A percentile compares a stretch with the other conserved stretches of the same genome.
These are phyloP conservation scores for Tetranychus cinnabarinus DNA, from an alignment of 1,140 invertebrate genomes.

Conservation along the genomic window DNA sequence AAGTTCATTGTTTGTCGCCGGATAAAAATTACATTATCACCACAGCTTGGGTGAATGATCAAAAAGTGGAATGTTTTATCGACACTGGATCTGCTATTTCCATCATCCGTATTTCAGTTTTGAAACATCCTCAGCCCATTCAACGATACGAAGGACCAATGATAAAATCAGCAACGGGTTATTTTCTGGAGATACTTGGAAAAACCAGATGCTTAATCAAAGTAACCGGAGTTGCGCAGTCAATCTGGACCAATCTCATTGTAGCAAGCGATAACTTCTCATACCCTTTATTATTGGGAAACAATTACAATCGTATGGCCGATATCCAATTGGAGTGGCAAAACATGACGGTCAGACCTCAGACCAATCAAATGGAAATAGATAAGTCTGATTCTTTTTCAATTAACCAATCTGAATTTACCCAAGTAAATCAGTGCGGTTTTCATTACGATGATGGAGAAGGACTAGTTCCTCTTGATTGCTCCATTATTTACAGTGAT, in stretches of 20 bases:
- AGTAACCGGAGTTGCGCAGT: neutral
- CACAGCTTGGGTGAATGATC: neutral
- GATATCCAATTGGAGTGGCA: neutral
- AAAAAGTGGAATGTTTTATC: neutral
- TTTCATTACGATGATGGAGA: too few relatives aligned
- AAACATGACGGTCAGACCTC: too few relatives aligned
- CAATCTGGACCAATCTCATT: neutral
- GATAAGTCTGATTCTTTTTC: too few relatives aligned
- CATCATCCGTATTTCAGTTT: too few relatives aligned
- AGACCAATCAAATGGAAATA: too few relatives aligned
- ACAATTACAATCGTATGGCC: neutral
- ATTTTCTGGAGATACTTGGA: neutral
- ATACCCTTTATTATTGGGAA: neutral
- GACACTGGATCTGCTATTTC: neutral
- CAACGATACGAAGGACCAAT: neutral
- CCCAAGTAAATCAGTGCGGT: too few relatives aligned
- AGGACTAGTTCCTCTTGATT: too few relatives aligned
- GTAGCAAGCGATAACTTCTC: neutral
- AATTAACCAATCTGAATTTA: too few relatives aligned
- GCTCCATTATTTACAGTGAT: too few relatives aligned
- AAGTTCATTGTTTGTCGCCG: too few relatives aligned
- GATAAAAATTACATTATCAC: too few relatives aligned
- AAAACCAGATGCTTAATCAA: neutral
- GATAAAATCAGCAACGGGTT: neutral
- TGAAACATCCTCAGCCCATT: neutral